Percentiles rank a stretch among this genome's conserved stretches.
phyloP scores from a whole-genome alignment of 2,888 invertebrate species.

The Papilio protenor region DNA sequence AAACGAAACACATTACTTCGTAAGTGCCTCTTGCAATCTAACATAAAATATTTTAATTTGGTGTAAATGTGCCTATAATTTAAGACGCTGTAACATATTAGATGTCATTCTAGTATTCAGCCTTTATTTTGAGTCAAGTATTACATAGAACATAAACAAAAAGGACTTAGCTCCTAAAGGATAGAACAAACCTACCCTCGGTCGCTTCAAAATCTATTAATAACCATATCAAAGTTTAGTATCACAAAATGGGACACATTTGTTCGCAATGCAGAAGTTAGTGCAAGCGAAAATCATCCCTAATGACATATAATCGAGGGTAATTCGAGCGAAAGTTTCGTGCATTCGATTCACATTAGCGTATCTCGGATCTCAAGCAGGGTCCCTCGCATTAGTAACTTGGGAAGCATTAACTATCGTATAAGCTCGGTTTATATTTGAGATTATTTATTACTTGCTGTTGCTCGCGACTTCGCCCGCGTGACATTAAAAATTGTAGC shows the following conservation, averaged over 20 bases:
- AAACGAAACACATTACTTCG: too few species aligned
- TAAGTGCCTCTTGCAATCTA: too few species aligned
- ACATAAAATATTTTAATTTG: too few species aligned
- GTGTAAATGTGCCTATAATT: too few species aligned
- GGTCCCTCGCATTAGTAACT: slow-evolving; percentile 22
- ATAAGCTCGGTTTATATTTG: neutral
- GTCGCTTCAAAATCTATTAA: slow-evolving; percentile 31
- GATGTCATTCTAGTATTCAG: neutral
- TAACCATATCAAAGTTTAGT: slow-evolving; percentile 24
- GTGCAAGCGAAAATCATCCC: slow-evolving; percentile 18
- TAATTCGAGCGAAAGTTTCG: slow-evolving; percentile 10
- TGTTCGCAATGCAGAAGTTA: neutral
- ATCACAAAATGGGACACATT: slow-evolving; percentile 31
- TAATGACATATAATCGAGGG: slow-evolving; percentile 17
- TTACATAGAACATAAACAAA: neutral
- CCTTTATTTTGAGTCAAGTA: neutral
- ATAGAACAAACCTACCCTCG: neutral
- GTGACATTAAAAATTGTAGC: too few species aligned
- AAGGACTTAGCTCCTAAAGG: neutral
- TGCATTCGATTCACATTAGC: slow-evolving; percentile 32
- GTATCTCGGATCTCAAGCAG: slow-evolving; percentile 30
- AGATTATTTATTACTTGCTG: neutral
- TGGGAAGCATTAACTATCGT: neutral
- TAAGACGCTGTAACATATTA: too few species aligned
- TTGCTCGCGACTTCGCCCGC: neutral